phyloP scores from a whole-genome alignment of 2,888 invertebrate genomes.

The Catonia carolina region DNA sequence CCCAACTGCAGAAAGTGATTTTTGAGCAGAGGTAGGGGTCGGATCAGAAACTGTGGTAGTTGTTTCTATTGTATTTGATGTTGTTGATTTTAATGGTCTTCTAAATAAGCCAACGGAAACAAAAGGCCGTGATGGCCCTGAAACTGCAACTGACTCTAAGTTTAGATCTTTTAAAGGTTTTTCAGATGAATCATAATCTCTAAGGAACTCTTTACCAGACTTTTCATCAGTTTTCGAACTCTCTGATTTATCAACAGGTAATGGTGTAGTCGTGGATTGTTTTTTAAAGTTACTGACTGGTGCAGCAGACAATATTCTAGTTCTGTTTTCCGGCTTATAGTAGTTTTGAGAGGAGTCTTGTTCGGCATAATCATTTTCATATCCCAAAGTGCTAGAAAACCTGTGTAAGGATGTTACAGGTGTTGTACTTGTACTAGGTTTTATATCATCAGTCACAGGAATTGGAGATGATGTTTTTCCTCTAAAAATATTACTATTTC shows the following conservation, averaged over 20 bases:
- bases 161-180: not conserved
- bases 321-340: not conserved
- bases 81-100: constrained; percentile 11
- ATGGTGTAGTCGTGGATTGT: not conserved
- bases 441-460: not conserved
- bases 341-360: not conserved
- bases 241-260: constrained; percentile 5
- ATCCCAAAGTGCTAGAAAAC: not conserved
- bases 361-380: not conserved
- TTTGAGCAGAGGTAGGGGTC: not conserved
- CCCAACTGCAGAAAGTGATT: constrained; percentile 1
- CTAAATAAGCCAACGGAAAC: constrained; percentile 8
- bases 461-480: not conserved
- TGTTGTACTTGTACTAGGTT: not conserved
- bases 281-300: not conserved
- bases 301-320: not conserved
- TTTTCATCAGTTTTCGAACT: not conserved
- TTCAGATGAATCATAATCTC: constrained; percentile 1
- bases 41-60: constrained; percentile 2
- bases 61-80: constrained; percentile 6
- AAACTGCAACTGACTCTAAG: not conserved
- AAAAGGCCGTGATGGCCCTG: not conserved
- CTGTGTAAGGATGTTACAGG: not conserved
- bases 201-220: not conserved
- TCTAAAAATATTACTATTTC: not conserved